These are phyloP conservation scores for Ceyx melanurus DNA, from an alignment of 2,113 vertebrate species.

Conservation along the genomic window DNA sequence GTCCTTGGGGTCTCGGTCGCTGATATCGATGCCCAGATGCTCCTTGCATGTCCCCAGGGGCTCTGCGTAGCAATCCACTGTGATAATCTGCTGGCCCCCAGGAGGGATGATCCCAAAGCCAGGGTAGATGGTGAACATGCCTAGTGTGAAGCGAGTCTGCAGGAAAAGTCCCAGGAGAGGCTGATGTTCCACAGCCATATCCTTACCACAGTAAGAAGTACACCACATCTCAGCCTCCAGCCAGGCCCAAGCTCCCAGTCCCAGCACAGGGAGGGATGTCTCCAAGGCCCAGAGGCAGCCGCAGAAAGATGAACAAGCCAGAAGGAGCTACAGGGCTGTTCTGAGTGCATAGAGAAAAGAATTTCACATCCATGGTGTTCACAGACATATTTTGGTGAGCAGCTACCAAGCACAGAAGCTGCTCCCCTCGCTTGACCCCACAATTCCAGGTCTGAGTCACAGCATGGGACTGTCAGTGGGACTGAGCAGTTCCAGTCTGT, in stretches of 20 bases:
- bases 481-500: neutral
- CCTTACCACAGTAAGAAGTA: neutral
- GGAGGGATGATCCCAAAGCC: conserved; percentile 76
- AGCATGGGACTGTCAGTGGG: neutral
- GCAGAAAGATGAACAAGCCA: neutral
- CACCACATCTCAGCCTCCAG: neutral
- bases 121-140: conserved; percentile 86
- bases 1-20: conserved; percentile 81
- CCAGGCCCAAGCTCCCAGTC: neutral
- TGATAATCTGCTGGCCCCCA: conserved; percentile 77
- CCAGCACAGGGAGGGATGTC: neutral
- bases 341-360: neutral
- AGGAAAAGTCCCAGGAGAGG: neutral
- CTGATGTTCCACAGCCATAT: neutral
- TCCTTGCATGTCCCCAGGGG: conserved; percentile 79
- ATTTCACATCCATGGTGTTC: neutral
- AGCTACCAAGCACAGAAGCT: neutral
- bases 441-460: neutral
- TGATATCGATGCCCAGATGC: conserved; percentile 81
- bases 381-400: neutral
- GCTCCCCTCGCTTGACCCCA: neutral
- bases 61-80: conserved; percentile 84
- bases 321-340: neutral
- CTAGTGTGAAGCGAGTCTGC: conserved; percentile 76
- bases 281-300: neutral